Percentiles rank a stretch among this genome's conserved stretches.
These are phyloP conservation scores for Etheostoma nigrum DNA, from an alignment of 2,797 vertebrate genomes.

Conservation along the genomic window DNA sequence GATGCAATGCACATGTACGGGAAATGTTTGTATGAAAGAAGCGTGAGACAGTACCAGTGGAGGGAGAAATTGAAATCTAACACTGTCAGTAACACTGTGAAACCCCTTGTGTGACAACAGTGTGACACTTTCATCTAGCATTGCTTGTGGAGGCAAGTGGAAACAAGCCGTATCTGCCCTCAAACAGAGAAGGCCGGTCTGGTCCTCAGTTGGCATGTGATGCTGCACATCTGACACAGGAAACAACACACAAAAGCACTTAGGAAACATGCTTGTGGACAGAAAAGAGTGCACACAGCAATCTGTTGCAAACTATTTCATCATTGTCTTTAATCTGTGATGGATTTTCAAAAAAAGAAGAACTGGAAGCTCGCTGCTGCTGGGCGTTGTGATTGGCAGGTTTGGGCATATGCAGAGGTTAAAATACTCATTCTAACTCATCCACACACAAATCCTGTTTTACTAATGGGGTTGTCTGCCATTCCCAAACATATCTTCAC, in stretches of 20 bases:
- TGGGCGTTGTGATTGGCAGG: neutral
- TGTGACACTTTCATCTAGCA: constrained; percentile 53
- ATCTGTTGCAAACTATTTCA: constrained; percentile 36
- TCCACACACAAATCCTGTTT: neutral
- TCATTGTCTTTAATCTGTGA: constrained; percentile 36
- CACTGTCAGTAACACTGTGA: constrained; percentile 45
- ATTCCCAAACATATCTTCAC: no score
- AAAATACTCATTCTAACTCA: constrained; percentile 19
- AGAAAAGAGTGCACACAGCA: constrained; percentile 14
- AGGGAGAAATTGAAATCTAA: constrained; percentile 51
- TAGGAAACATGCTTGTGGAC: neutral
- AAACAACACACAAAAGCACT: constrained; percentile 18
- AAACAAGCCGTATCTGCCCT: constrained; percentile 55
- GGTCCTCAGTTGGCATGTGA: constrained; percentile 22
- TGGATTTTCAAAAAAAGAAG: constrained; percentile 6
- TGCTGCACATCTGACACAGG: constrained; percentile 23
- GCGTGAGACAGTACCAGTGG: constrained; percentile 7
- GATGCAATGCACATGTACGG: neutral
- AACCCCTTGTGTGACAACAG: constrained; percentile 51
- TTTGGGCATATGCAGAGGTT: neutral
- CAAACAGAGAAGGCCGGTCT: constrained; percentile 26
- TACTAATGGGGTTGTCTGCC: no score
- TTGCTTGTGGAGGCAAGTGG: constrained; percentile 55
- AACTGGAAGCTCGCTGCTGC: constrained; percentile 3
- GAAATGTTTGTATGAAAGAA: constrained; percentile 20